Percentiles rank a stretch among this genome's conserved stretches.
These are phyloP conservation scores for Parelbella ahira DNA, from an alignment of 2,888 invertebrate species.

Conservation along the genomic window DNA sequence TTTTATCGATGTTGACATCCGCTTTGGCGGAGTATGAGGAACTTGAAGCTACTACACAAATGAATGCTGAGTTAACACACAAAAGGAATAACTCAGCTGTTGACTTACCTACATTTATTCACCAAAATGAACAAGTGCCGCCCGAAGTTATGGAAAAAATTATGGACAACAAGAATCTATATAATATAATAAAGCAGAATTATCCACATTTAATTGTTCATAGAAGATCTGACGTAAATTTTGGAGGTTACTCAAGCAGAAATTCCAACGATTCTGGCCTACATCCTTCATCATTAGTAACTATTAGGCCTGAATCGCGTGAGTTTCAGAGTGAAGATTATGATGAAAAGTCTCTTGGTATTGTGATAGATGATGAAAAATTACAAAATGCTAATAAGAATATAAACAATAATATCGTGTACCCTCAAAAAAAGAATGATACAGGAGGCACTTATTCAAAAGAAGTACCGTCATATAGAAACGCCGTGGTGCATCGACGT, in stretches of 20 bases:
- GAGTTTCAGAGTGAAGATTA: no score
- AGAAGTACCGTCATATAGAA: conserved; percentile 85
- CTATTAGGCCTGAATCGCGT: no score
- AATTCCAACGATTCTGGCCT: conserved; percentile 22
- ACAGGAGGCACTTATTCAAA: conserved; percentile 83
- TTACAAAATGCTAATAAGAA: conserved; percentile 17
- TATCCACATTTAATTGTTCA: conserved; percentile 84
- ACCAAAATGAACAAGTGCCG: conserved; percentile 86
- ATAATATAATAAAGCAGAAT: conserved; percentile 85
- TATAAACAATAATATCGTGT: conserved; percentile 17
- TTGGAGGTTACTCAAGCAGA: conserved; percentile 44
- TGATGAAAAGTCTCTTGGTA: no score
- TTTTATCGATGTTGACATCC: conserved; percentile 81
- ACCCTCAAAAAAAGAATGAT: conserved; percentile 42
- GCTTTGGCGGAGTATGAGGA: conserved; percentile 74
- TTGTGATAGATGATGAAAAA: no score
- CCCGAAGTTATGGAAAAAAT: conserved; percentile 85
- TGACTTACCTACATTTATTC: conserved; percentile 88
- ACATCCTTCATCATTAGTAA: conserved; percentile 28
- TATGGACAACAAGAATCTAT: conserved; percentile 81
- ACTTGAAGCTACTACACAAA: conserved; percentile 62
- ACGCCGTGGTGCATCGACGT: conserved; percentile 90
- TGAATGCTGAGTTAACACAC: conserved; percentile 59
- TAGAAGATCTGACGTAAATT: conserved; percentile 81
- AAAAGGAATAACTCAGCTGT: conserved; percentile 83